A percentile compares a stretch with the other conserved stretches of the same genome.
Conservation (phyloP, 2,113 vertebrate species). For the Ophthalmolycus amberensis region DNA sequence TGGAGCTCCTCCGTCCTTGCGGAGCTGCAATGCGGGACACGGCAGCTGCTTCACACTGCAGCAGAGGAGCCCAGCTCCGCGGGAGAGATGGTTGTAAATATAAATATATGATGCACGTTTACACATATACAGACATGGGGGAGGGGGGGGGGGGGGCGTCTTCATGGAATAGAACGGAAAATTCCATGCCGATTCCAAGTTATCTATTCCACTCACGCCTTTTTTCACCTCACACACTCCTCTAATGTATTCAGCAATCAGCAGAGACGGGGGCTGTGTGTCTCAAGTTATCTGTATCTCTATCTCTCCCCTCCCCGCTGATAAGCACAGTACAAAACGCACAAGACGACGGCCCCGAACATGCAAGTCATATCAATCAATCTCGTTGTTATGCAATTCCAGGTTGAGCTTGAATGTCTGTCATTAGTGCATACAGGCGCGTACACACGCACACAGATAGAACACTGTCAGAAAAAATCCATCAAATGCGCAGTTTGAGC, state of each 20-base stretch:
- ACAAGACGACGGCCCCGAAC: constrained; percentile 49
- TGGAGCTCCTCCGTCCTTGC: constrained; percentile 69
- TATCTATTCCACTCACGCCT: constrained; percentile 78
- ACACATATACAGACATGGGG: constrained; percentile 7
- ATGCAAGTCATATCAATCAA: constrained; percentile 68
- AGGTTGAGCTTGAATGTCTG: constrained; percentile 5
- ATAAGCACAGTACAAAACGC: constrained; percentile 43
- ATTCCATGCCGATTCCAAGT: constrained; percentile 63
- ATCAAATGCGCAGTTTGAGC: constrained; percentile 8
- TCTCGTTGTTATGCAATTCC: constrained; percentile 43
- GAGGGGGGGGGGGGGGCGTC: background rate
- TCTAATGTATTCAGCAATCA: constrained; percentile 74
- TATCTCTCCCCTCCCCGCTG: constrained; percentile 6
- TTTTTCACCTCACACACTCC: constrained; percentile 59
- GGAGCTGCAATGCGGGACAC: constrained; percentile 84
- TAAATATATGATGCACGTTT: background rate
- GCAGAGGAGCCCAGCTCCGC: constrained; percentile 46
- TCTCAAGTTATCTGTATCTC: constrained; percentile 48
- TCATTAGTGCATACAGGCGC: background rate
- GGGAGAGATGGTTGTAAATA: constrained; percentile 18
- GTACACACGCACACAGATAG: background rate
- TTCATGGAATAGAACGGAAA: constrained; percentile 60
- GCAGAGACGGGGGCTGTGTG: constrained; percentile 45
- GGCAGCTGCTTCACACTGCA: constrained; percentile 74
- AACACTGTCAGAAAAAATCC: constrained; percentile 14